Evolutionary conservation across 2,888 invertebrate genomes (phyloP), one percentile per base, ranked within the genome.

Genomic region (Melieria crassipennis): DNA sequence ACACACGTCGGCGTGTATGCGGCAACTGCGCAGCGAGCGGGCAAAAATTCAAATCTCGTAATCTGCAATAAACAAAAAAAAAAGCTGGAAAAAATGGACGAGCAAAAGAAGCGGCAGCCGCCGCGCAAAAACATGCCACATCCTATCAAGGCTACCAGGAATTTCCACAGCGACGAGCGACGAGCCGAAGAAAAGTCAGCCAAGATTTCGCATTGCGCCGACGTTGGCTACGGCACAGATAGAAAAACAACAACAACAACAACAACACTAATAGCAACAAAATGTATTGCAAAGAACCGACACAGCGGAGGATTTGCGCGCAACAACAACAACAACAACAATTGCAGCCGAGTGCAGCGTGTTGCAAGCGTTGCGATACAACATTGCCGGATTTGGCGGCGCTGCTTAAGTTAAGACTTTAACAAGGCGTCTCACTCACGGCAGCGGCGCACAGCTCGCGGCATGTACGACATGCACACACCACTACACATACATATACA

Each of bases 21-120:
- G 10, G 58, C 42, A 58, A 58, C 58, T 9, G 42, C 61, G 56
- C 43, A 11, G 65, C 63, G 30, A 30, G 30, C 3, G 30, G 30
- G 30, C 3, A 30, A 30, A 58, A 48, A 66, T 58, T 66, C 66
- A 66, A 66, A 66, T 66, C 58, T 66, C 48, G 66, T 66, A 66
- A 66, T 66, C 66, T 66, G 66, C 66, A 66, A 66, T 66, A 66
- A 66, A 66, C 66, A 66, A 30, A 30, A 30, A 30, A 30, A 30
- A 30, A 30, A 30, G 30, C 30, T 30, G 30, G 16, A 30, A 30
- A 30, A 30, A 30, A 30, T 30, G 30, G 30, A 30, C 30, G 30
- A 30, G 30, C 30, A 30, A 30, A 30, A 30, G 30, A 30, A 30
- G 3, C 30, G 30, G 30, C 30, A 30, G 30, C 30, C 30, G 30